Evolutionary conservation across 2,797 vertebrate species (phyloP), one percentile per base, ranked within the genome.

Genomic region (Chaenodraco wilsoni): DNA sequence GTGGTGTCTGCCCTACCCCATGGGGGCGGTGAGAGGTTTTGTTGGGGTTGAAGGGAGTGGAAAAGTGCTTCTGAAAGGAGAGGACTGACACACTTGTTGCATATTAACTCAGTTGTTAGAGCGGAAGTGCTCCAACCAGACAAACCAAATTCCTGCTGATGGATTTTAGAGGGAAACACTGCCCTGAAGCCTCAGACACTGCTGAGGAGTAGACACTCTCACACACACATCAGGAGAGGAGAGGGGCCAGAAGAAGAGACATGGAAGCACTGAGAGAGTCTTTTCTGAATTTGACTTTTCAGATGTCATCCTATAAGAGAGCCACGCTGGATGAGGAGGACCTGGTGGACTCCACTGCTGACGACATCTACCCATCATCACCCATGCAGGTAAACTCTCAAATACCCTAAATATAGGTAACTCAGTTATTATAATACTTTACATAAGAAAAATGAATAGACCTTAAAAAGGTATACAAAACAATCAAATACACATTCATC

Each of bases 271-370:
- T 97, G 71, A 98, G 96, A 79, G 91, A 96, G 76, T 94, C 95
- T 19, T 82, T 96, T 92, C 89, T 96, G 71, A 93, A 94, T 88
- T 94, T 98, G 90, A 94, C 94, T 41, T 95, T 93, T 88, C 96
- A 99, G 98, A 98, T 99, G 97, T 98, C 98, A 12, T 89, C 96
- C 4, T 99, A 99, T 88, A 99, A 97, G 87, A 92, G 97, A 76
- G 97, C 97, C 0, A 99, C 98, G 0, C 83, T 98, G 90, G 98
- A 99, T 0, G 98, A 99, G 13, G 98, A 99, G 79, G 97, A 98
- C 51, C 93, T 99, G 83, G 91, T 98, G 85, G 96, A 98, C 72
- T 95, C 96, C 17, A 84, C 94, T 3, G 83, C 92, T 0, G 97
- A 98, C 0, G 96, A 97, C 21, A 87, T 94, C 56, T 97, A 96